Conservation (phyloP, 1,140 invertebrate genomes). For the Eumeta japonica region DNA sequence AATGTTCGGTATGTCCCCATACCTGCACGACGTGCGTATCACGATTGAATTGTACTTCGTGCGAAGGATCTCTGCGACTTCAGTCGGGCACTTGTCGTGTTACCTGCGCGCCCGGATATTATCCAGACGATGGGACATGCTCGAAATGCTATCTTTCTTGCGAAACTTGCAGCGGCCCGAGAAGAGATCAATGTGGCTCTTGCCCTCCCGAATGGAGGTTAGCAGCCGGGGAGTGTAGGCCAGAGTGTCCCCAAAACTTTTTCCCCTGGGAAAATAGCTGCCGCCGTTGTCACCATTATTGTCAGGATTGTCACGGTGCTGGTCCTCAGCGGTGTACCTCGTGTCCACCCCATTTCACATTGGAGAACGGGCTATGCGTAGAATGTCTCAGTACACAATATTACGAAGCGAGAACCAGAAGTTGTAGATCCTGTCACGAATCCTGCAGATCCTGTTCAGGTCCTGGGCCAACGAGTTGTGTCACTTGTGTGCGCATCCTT, state of each 20-base stretch:
- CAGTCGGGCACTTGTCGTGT: slow-evolving; percentile 78
- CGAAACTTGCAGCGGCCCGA: slow-evolving; percentile 64
- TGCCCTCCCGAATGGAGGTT: slow-evolving; percentile 76
- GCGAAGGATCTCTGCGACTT: slow-evolving; percentile 68
- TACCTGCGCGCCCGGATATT: slow-evolving; percentile 74
- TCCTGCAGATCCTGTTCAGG: slow-evolving; percentile 70
- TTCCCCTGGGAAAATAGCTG: slow-evolving; percentile 76
- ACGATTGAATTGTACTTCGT: slow-evolving; percentile 74
- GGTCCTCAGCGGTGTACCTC: slow-evolving; percentile 69
- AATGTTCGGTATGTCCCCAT: slow-evolving; percentile 73
- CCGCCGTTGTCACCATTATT: slow-evolving; percentile 80
- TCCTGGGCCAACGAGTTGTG: slow-evolving; percentile 68
- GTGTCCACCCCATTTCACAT: slow-evolving; percentile 67
- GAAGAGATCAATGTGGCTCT: slow-evolving; percentile 77
- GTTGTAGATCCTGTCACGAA: slow-evolving; percentile 69
- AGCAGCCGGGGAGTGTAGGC: slow-evolving; percentile 75
- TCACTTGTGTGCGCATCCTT: slow-evolving; percentile 63
- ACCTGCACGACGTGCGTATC: slow-evolving; percentile 75
- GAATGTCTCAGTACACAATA: slow-evolving; percentile 72
- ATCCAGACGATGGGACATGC: slow-evolving; percentile 78
- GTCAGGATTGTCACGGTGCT: slow-evolving; percentile 66
- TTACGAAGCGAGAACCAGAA: slow-evolving; percentile 66
- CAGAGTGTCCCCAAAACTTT: slow-evolving; percentile 78
- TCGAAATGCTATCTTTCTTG: slow-evolving; percentile 79
- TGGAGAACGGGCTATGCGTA: slow-evolving; percentile 70